phyloP scores from a whole-genome alignment of 64 coral and sea anemone species.

The Dendronephthya gigantea region DNA sequence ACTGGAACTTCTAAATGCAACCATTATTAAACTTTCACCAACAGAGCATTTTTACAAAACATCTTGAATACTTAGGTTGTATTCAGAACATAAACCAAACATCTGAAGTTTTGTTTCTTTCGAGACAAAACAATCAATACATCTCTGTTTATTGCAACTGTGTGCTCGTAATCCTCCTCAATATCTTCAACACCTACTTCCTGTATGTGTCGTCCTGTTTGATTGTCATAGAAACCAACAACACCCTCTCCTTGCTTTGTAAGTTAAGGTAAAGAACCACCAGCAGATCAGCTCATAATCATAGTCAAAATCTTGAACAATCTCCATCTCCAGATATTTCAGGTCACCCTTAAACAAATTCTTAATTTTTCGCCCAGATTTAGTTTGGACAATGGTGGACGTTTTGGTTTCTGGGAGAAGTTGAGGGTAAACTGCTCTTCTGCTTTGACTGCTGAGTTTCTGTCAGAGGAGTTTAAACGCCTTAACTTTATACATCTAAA shows the following conservation, averaged over 20 bases:
- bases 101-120: neutral
- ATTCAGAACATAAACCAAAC: neutral
- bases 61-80: neutral
- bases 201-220: neutral
- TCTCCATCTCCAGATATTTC: neutral
- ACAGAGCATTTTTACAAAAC: too few species aligned
- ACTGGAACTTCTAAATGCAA: too few species aligned
- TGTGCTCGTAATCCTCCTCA: neutral
- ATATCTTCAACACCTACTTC: neutral
- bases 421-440: neutral
- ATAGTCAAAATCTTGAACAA: neutral
- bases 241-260: neutral
- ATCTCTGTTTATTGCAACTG: neutral
- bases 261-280: neutral
- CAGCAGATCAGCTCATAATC: neutral
- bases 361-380: neutral
- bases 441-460: neutral
- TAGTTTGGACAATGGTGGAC: neutral
- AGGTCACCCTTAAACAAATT: neutral
- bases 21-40: too few species aligned
- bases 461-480: neutral
- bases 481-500: neutral
- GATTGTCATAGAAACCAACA: conserved; percentile 20
- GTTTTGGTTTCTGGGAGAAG: neutral
- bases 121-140: neutral